Conservation (phyloP, 2,888 invertebrate species). For the Polymixis flavicincta region DNA sequence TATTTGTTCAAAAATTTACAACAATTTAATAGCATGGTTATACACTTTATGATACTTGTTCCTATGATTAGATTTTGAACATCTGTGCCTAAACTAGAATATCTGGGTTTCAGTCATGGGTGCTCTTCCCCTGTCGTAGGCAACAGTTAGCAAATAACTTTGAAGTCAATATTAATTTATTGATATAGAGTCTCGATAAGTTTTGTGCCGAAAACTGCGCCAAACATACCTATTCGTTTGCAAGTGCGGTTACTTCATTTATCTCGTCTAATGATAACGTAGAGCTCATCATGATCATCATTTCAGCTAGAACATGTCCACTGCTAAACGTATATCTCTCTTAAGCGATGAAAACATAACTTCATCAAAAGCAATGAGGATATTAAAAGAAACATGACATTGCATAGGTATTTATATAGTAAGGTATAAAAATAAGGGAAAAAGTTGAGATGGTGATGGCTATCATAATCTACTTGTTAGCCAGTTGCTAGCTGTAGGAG, state of each 20-base stretch:
- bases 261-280: not conserved
- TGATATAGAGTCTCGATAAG: not conserved
- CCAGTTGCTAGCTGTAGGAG: not conserved
- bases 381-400: not conserved
- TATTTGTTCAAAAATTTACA: too few species aligned
- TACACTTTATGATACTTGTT: not conserved
- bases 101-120: not conserved
- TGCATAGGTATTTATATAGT: too few species aligned
- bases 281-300: not conserved
- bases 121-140: too few species aligned
- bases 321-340: not conserved
- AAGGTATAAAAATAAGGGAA: not conserved
- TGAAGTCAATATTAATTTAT: not conserved
- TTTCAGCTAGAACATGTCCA: not conserved
- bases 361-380: not conserved
- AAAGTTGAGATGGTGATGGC: not conserved
- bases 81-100: not conserved
- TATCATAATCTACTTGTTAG: too few species aligned
- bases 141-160: too few species aligned
- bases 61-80: not conserved
- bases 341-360: not conserved
- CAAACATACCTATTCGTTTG: not conserved
- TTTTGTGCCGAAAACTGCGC: not conserved
- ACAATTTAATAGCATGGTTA: too few species aligned
- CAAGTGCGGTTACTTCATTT: not conserved